phyloP scores from a whole-genome alignment of 23 tunicate species.

The Halocynthia aurantium region DNA sequence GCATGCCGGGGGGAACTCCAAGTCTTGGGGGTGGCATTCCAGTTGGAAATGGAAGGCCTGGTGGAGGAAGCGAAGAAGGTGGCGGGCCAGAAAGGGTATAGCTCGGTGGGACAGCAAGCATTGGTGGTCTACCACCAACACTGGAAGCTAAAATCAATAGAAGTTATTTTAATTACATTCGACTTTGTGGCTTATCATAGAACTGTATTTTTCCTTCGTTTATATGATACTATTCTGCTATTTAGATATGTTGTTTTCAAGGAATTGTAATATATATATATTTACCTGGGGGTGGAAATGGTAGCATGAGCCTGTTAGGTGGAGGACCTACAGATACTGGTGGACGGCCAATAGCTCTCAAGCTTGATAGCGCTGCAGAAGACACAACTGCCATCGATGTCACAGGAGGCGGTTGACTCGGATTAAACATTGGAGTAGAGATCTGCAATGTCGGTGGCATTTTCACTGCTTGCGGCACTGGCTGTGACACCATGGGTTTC shows the following conservation, averaged over 20 bases:
- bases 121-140: constrained; percentile 5
- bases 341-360: background rate
- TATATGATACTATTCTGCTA: too few relatives aligned
- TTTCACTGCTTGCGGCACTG: constrained; percentile 11
- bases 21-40: constrained; percentile 65
- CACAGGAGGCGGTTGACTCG: constrained; percentile 2
- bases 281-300: constrained; percentile 21
- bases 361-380: constrained; percentile 1
- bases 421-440: constrained; percentile 2
- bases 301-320: constrained; percentile 6
- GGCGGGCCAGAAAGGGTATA: background rate
- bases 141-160: background rate
- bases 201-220: too few relatives aligned
- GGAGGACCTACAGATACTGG: constrained; percentile 8
- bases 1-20: constrained; percentile 46
- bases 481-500: constrained; percentile 2
- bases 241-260: too few relatives aligned
- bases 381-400: constrained; percentile 22
- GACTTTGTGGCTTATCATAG: too few relatives aligned
- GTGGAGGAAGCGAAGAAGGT: constrained; percentile 45
- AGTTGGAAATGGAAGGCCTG: constrained; percentile 78
- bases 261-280: too few relatives aligned
- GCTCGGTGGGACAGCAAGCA: background rate
- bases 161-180: too few relatives aligned
- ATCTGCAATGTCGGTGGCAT: constrained; percentile 17